A percentile compares a stretch with the other conserved stretches of the same genome.
phyloP scores from a whole-genome alignment of 1,140 invertebrate species.

The Camponotus vicinus region DNA sequence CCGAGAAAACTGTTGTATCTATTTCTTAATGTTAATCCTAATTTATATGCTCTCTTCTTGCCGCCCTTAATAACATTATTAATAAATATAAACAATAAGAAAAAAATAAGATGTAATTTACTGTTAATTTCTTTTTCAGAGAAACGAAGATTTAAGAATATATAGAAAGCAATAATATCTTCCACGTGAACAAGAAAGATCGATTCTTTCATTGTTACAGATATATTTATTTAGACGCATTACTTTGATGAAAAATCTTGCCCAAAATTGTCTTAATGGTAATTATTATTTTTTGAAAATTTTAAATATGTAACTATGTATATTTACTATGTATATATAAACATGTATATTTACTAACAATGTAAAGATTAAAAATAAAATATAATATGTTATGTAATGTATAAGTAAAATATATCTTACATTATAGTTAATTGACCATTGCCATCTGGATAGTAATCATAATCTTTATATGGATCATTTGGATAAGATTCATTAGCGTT shows the following conservation, averaged over 20 bases:
- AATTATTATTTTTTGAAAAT: background rate
- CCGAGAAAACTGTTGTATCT: conserved; percentile 83
- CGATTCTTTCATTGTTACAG: background rate
- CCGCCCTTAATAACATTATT: conserved; percentile 79
- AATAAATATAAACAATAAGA: background rate
- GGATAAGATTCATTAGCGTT: conserved; percentile 88
- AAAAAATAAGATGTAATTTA: too few species aligned
- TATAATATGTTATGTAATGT: background rate
- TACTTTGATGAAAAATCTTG: background rate
- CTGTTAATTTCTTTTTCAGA: background rate
- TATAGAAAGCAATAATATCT: background rate
- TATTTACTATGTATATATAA: too few species aligned
- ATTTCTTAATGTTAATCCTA: conserved; percentile 82
- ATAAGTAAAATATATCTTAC: conserved; percentile 85
- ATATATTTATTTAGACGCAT: background rate
- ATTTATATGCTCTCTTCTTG: conserved; percentile 81
- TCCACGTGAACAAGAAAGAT: background rate
- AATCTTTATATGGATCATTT: conserved; percentile 87
- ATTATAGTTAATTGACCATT: conserved; percentile 90
- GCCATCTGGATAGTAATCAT: conserved; percentile 89
- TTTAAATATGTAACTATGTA: too few species aligned
- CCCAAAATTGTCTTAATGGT: too few species aligned
- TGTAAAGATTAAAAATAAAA: background rate
- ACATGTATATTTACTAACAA: background rate
- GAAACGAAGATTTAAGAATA: background rate